Evolutionary conservation across 1,140 invertebrate species (phyloP), one percentile per base, ranked within the genome.

Genomic region (Holcopasites calliopsidis): DNA sequence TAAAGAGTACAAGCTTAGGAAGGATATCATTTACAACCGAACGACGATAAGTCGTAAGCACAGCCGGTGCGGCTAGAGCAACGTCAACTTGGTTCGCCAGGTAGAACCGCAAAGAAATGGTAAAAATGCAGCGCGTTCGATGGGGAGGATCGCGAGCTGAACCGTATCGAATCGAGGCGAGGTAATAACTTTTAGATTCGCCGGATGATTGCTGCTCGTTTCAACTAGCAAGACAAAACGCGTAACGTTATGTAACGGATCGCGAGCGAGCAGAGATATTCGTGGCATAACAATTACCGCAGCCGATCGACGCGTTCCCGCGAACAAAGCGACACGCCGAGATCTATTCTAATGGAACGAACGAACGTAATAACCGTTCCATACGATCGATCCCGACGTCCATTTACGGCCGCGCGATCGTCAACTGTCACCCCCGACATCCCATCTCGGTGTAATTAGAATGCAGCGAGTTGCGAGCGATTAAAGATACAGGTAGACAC

Each of bases 341-440:
- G 64, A 82, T 66, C 80, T 73, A 81, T 82, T 42, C 52, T 47
- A 72, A 74, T 64, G 44, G 77, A 76, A 76, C 42, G 54, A 21
- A 54, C n/a, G 60, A 64, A 60, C 44, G 68, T 49, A 81, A 77
- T 44, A 44, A 70, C 38, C 72, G 72, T 69, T 69, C 73, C 77
- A 21, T 62, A 33, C 23, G 80, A 78, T 77, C 58, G 69, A 23
- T 60, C 55, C 42, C 42, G 76, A 40, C 64, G 58, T 44, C 81
- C 81, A 78, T 83, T 82, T 83, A 83, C 77, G 81, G 81, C 52
- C 21, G 58, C 47, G 26, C 60, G 58, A 42, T 38, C 72, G 54
- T 64, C 54, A 52, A 26, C 50, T 72, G 40, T 68, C 75, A 81
- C 70, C 62, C 58, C 72, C 31, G 35, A 64, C 49, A 31, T 38